These are phyloP conservation scores for Poeciliopsis gracilis DNA, from an alignment of 2,797 vertebrate genomes.

Conservation along the genomic window DNA sequence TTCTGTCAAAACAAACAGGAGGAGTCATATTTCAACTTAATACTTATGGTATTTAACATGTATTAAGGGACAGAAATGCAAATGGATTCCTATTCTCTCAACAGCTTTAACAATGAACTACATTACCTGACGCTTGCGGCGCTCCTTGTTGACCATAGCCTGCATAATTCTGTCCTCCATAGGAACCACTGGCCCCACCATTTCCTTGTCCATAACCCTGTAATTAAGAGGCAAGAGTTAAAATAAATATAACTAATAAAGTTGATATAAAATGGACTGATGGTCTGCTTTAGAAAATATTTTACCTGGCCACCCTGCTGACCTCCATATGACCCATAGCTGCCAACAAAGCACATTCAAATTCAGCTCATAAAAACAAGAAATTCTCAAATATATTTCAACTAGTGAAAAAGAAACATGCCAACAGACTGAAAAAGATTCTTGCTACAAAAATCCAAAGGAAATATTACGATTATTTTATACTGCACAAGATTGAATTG, in stretches of 20 bases:
- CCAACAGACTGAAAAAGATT: not conserved
- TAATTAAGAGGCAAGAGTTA: not conserved
- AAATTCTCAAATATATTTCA: not conserved
- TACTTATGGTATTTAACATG: too few species aligned
- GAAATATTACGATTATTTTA: not conserved
- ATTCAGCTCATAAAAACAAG: not conserved
- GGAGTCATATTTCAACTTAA: not conserved
- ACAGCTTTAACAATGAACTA: not conserved
- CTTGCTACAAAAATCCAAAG: not conserved
- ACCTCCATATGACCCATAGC: conserved; percentile 79
- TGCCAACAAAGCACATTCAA: conserved; percentile 32
- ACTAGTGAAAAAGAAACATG: not conserved
- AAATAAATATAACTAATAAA: not conserved
- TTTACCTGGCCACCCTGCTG: conserved; percentile 79
- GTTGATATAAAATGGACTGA: accelerated
- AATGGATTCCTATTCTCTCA: not conserved
- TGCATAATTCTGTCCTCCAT: conserved; percentile 69
- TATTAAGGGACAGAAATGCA: not conserved
- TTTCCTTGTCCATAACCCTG: conserved; percentile 82
- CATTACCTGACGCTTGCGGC: conserved; percentile 36
- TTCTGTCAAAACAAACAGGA: conserved; percentile 42
- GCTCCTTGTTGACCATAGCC: conserved; percentile 74
- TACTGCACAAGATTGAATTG: not conserved
- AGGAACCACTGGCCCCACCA: conserved; percentile 56
- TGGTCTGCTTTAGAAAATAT: not conserved